Evolutionary conservation across 2,797 vertebrate species (phyloP), one percentile per base, ranked within the genome.

Genomic region (Acanthis flammea): DNA sequence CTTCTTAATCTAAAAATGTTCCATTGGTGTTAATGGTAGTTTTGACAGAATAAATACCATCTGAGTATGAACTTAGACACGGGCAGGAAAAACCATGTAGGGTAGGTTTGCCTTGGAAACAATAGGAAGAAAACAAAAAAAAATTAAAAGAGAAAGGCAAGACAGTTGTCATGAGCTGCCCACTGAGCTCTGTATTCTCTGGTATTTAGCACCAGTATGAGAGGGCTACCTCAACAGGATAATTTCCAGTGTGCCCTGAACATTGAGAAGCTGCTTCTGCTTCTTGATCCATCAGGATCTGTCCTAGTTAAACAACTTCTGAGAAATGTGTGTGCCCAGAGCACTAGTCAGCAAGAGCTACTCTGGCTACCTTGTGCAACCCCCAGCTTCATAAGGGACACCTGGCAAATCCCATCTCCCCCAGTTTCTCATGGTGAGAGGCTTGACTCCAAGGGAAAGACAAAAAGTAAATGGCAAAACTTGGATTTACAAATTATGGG

Each of bases 361-460:
- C 30, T 24, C 10, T 33, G 80, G 10, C 19, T 80, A 41, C 47
- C 48, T 31, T 17, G 11, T 89, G 33, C 39, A 31, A 44, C 21
- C 27, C 16, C 37, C 0, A 0, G 23, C 33, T 61, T 62, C 33
- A 1, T 5, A 16, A 2, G 6, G 21, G 14, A 5, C 19, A 24
- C 27, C 5, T 12, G 41, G 13, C 27, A 72, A 9, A 17, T 24
- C 17, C 47, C 24, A 39, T 15, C 45, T 35, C 77, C 25, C 33
- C 23, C 28, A 37, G 28, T 4, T 30, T 53, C 28, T 53, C 2
- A 0, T 5, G 9, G 17, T 42, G 50, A 67, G 12, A 83, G 9
- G 17, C 22, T 4, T 67, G 37, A 14, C 24, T n/a, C 22, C 62
- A 33, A 67, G 68, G 9, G 25, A 50, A 63, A 25, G 55, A 33